Base-by-base conservation (phyloP, 2,797 vertebrate species). In the Ispidina picta region DNA sequence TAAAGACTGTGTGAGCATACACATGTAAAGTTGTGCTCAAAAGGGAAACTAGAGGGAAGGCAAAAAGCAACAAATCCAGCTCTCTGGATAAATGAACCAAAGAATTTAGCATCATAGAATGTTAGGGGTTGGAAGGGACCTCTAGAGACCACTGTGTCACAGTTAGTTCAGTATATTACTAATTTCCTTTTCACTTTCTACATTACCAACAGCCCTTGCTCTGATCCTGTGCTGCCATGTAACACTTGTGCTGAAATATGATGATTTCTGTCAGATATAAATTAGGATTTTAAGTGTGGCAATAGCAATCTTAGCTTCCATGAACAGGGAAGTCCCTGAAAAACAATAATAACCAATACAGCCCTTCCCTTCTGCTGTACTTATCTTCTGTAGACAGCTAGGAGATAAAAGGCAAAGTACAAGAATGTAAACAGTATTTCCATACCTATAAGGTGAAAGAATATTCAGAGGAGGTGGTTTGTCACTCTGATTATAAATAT, bases 401-500 rank as follows among this genome's bases (percentile, higher is more conserved):
- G 29, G n/a, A 74, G 35, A 70, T 17, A 68, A 74, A 80, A 35
- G 20, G 25, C 19, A 44, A 90, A 82, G 33, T 16, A 69, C 14
- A 68, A 83, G 63, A 92, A 75, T 1, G 3, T 18, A 71, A 65
- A 31, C 9, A 14, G 1, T 10, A 37, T 29, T 83, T 89, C 56
- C 95, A 1, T 66, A 99, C 99, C 99, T 99, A 96, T 99, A 99
- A 0, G 98, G 86, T 10, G 99, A 98, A 62, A 99, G 98, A 95
- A 99, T 99, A 97, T 97, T 99, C 94, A 99, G 98, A 14, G 99
- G 99, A 5, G 99, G 99, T 26, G 99, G 99, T 74, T 98, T 99
- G 96, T 99, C 99, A 10, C 99, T 99, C 95, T 98, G 95, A 90
- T 98, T 98, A 97, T 99, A 99, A 97, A 99, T 99, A 96, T 99